phyloP scores from a whole-genome alignment of 2,888 invertebrate species.

The Epinotia demarniana region DNA sequence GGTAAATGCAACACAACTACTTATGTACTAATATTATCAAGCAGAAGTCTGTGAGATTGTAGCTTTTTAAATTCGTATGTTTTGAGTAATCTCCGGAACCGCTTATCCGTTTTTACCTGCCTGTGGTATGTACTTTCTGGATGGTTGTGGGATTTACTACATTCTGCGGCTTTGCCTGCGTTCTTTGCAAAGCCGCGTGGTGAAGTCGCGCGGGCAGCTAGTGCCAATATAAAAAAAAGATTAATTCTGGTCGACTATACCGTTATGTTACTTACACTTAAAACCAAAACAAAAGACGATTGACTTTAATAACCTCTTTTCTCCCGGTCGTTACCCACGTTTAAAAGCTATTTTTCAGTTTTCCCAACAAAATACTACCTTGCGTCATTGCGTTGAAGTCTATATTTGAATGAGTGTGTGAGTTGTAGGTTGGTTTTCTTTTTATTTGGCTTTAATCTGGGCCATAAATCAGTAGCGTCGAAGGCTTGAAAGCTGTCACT shows the following conservation, averaged over 20 bases:
- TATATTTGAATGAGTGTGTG: not conserved
- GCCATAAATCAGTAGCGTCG: slow-evolving; percentile 20
- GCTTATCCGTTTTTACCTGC: too few species aligned
- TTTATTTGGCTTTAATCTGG: slow-evolving; percentile 25
- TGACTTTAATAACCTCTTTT: not conserved
- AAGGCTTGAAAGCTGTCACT: slow-evolving; percentile 17
- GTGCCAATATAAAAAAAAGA: not conserved
- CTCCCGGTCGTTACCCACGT: not conserved
- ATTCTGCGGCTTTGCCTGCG: too few species aligned
- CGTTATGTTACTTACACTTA: not conserved
- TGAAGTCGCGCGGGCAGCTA: too few species aligned
- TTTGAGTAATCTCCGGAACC: too few species aligned
- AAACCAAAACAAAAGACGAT: slow-evolving; percentile 5
- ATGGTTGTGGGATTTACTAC: too few species aligned
- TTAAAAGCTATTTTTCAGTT: not conserved
- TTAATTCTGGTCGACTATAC: not conserved
- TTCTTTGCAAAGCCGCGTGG: too few species aligned
- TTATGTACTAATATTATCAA: too few species aligned
- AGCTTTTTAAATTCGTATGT: too few species aligned
- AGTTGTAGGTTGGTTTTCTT: not conserved
- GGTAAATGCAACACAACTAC: too few species aligned
- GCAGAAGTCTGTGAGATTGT: too few species aligned
- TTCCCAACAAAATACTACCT: not conserved
- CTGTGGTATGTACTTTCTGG: too few species aligned
- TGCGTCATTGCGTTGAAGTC: not conserved